Evolutionary conservation across 2,113 vertebrate species (phyloP).

Genomic region (western clawed frog (Xenopus tropicalis)): UCB_Xtro_10.0 CM004446.2:93193501-93194000

Average conservation of each 20-base stretch:
- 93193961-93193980: constrained; percentile 7
- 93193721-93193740: constrained; percentile 7
- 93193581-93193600: no score
- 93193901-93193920: neutral
- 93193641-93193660: neutral
- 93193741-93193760: constrained; percentile 7
- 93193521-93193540: no score
- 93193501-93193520: no score
- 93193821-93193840: constrained; percentile 6
- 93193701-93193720: constrained; percentile 1
- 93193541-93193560: no score
- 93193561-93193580: no score
- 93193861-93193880: constrained; percentile 6
- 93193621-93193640: neutral
- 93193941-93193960: constrained; percentile 20
- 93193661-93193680: neutral
- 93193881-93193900: neutral
- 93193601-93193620: no score
- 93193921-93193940: neutral
- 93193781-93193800: neutral
- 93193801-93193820: constrained; percentile 17
- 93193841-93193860: constrained; percentile 14
- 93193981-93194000: constrained; percentile 6
- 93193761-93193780: constrained; percentile 16
- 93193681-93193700: constrained; percentile 8